Evolutionary conservation across 2,888 invertebrate genomes (phyloP).

Genomic region (Chrysina gloriosa): DNA sequence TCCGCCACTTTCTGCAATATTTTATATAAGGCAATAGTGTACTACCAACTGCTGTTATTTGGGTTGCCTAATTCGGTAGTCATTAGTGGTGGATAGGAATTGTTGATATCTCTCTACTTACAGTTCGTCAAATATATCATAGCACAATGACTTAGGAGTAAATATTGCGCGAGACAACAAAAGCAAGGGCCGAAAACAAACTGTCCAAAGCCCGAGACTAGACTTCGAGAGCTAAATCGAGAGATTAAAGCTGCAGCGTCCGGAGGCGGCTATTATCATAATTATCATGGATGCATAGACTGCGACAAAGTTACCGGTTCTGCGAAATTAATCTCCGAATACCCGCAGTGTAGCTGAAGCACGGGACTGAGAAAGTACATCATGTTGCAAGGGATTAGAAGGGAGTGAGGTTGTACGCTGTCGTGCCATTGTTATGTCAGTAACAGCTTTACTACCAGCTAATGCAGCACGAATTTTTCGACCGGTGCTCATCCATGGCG

Average conservation of each 20-base stretch:
- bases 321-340: slow-evolving; percentile 1
- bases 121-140: too few species aligned
- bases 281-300: slow-evolving; percentile 11
- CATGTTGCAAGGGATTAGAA: slow-evolving; percentile 4
- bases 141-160: too few species aligned
- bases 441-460: background rate
- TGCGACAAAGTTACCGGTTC: slow-evolving; percentile 3
- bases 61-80: too few species aligned
- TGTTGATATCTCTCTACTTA: too few species aligned
- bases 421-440: background rate
- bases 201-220: background rate
- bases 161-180: too few species aligned
- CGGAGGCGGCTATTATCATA: background rate
- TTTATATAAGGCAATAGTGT: too few species aligned
- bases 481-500: background rate
- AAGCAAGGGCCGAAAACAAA: too few species aligned
- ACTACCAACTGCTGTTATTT: too few species aligned
- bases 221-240: background rate
- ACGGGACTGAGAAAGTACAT: slow-evolving; percentile 7
- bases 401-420: background rate
- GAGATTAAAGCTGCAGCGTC: background rate
- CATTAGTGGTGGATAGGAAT: too few species aligned
- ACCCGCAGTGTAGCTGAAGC: background rate
- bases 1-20: too few species aligned
- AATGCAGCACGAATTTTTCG: background rate